Evolutionary conservation across 1,140 invertebrate species (phyloP), one percentile per base, ranked within the genome.

Genomic region (Pseudomyrmex flavicornis): DNA sequence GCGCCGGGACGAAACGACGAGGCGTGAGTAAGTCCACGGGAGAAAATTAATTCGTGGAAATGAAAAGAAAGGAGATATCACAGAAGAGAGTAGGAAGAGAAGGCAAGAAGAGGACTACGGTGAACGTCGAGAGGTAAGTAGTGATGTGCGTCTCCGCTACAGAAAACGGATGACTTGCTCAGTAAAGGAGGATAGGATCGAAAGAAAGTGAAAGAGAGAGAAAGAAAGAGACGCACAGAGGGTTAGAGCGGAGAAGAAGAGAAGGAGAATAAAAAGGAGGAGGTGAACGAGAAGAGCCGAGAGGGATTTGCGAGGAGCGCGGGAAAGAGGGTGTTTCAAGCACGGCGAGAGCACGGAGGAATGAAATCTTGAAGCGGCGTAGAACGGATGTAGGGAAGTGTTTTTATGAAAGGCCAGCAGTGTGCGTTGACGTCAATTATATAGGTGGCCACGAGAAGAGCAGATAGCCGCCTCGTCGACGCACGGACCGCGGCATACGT

Each of bases 401-500:
- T 94, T 93, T 93, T 94, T 93, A 93, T 94, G 93, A 94, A 94
- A 93, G 93, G 90, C 91, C 88, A 92, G 92, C 92, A 93, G 92
- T 93, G 85, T 93, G 91, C 91, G 92, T 93, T 92, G 93, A 93
- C 93, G 93, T 93, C 92, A 94, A 94, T 93, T 94, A 92, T 93
- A 92, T 93, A 94, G 93, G 93, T 94, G 92, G 88, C 85, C 89
- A 92, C 88, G 90, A 48, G 22, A 35, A 35, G 76, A 70, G 85
- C 83, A 91, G 92, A 92, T 91, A 93, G 89, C 84, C 74, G 84
- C 46, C 46, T 74, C 84, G 80, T 85, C 85, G 76, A 70, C 68
- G 72, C 84, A 84, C 82, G 73, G 75, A 82, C 73, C 79, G 61
- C 83, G 59, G 46, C 26, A 58, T 66, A 68, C 52, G 48, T 86